phyloP scores from a whole-genome alignment of 1,140 invertebrate species.

The Euwallacea fornicatus region DNA sequence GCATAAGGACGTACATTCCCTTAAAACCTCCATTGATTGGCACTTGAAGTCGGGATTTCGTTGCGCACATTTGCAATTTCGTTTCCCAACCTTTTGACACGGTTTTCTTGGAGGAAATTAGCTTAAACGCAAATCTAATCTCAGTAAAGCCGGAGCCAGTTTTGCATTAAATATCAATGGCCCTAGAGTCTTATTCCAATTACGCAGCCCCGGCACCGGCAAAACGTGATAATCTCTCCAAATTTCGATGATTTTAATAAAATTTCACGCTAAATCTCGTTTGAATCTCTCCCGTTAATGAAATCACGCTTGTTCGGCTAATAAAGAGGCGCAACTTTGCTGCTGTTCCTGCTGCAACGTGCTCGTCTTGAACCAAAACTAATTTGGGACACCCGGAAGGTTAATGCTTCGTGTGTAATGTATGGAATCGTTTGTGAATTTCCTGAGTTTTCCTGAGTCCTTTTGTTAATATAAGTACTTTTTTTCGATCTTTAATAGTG shows the following conservation, averaged over 20 bases:
- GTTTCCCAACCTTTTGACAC: too few relatives aligned
- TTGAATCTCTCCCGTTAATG: conserved; percentile 25
- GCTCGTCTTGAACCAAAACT: conserved; percentile 16
- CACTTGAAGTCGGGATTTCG: too few relatives aligned
- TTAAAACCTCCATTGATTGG: too few relatives aligned
- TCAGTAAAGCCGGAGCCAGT: conserved; percentile 3
- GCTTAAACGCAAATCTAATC: conserved; percentile 8
- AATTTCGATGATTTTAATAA: conserved; percentile 32
- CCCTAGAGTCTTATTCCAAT: conserved; percentile 25
- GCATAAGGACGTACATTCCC: too few relatives aligned
- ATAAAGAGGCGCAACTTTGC: conserved; percentile 23
- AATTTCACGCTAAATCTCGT: conserved; percentile 30
- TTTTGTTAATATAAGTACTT: too few relatives aligned
- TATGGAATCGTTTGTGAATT: too few relatives aligned
- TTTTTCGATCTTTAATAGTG: too few relatives aligned
- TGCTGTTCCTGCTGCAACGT: conserved; percentile 17
- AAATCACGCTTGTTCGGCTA: conserved; percentile 33
- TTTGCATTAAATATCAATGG: conserved; percentile 25
- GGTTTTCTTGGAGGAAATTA: too few relatives aligned
- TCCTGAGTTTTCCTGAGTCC: too few relatives aligned
- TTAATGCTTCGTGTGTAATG: background rate
- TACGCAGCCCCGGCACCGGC: conserved; percentile 15
- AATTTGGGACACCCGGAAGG: conserved; percentile 19
- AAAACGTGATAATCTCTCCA: conserved; percentile 29
- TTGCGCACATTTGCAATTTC: too few relatives aligned